phyloP scores from a whole-genome alignment of 2,888 invertebrate genomes.

The Drosophila pseudotakahashii region DNA sequence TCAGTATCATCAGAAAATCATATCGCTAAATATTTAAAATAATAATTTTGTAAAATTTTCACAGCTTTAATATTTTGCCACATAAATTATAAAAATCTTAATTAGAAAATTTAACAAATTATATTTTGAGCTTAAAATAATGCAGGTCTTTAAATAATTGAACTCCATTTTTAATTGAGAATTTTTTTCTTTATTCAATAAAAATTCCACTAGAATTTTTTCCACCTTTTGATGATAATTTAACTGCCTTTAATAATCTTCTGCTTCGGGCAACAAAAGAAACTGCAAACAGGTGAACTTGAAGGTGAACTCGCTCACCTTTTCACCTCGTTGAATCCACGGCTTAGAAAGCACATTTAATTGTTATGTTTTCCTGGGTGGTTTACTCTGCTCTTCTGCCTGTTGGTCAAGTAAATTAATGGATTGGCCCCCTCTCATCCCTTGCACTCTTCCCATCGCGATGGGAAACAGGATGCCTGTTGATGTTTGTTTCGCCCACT shows the following conservation, averaged over 20 bases:
- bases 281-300: conserved; percentile 5
- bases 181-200: too few relatives aligned
- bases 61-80: too few relatives aligned
- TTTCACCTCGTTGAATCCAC: conserved; percentile 7
- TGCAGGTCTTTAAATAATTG: too few relatives aligned
- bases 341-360: conserved; percentile 41
- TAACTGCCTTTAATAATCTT: not conserved
- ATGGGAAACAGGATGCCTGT: not conserved
- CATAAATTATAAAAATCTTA: too few relatives aligned
- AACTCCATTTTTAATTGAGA: too few relatives aligned
- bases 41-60: too few relatives aligned
- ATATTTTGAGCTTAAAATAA: too few relatives aligned
- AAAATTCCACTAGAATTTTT: too few relatives aligned
- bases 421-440: conserved; percentile 11
- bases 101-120: too few relatives aligned
- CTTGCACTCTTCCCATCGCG: conserved; percentile 5
- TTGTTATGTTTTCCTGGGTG: conserved; percentile 40
- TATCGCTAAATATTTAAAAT: too few relatives aligned
- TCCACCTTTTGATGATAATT: not conserved
- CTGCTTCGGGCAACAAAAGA: not conserved
- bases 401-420: conserved; percentile 46
- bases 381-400: conserved; percentile 42
- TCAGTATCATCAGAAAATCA: too few relatives aligned
- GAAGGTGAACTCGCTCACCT: conserved; percentile 4
- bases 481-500: conserved; percentile 22